These are phyloP conservation scores for Oasisia sp. DNA, from an alignment of 2,888 invertebrate species.

Conservation along the genomic window DNA sequence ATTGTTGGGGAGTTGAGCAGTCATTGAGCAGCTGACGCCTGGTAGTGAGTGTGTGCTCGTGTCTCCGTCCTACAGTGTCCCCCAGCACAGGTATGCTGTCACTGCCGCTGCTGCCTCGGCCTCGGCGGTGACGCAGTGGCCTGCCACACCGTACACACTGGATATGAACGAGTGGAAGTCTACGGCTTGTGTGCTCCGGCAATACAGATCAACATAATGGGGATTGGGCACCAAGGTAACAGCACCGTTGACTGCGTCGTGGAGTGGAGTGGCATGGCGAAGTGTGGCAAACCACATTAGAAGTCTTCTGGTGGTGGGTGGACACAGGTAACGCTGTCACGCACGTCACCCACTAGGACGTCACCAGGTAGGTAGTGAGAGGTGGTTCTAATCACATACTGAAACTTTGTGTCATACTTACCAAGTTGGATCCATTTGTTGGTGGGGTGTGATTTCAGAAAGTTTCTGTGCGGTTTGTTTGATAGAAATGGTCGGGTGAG, in stretches of 20 bases:
- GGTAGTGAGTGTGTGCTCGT: not conserved
- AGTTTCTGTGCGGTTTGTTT: not conserved
- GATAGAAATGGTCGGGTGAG: not conserved
- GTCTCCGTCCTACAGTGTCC: not conserved
- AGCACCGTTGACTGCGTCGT: not conserved
- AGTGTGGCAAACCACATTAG: not conserved
- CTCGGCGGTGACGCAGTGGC: not conserved
- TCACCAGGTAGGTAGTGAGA: not conserved
- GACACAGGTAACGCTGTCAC: not conserved
- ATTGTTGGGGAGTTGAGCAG: not conserved
- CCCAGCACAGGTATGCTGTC: not conserved
- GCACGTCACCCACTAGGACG: not conserved
- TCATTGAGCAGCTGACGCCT: not conserved
- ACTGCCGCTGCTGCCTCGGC: not conserved
- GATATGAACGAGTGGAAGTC: not conserved
- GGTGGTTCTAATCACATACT: not conserved
- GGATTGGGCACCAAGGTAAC: conserved; percentile 17
- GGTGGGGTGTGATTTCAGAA: not conserved
- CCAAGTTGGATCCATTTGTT: not conserved
- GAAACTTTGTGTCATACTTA: not conserved
- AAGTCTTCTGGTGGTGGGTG: not conserved
- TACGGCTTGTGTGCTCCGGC: not conserved
- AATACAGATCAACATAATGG: conserved; percentile 13
- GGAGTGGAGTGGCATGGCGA: not conserved
- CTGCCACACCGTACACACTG: not conserved